phyloP scores from a whole-genome alignment of 2,113 vertebrate genomes.

The Riparia riparia region DNA sequence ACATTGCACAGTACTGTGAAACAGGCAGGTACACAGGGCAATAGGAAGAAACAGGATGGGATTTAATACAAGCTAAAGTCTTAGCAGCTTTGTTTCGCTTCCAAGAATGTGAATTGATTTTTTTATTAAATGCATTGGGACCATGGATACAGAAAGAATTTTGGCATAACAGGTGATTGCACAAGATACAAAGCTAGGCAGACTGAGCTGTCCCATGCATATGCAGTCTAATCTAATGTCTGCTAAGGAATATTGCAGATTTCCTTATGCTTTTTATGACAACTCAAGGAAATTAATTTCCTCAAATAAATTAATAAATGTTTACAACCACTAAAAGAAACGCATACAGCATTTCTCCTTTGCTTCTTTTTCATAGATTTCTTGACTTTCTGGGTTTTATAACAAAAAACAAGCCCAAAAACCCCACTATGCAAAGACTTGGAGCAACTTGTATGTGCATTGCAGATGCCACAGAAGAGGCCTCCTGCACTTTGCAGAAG shows the following conservation, averaged over 20 bases:
- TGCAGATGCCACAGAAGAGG: neutral
- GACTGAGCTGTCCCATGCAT: accelerated
- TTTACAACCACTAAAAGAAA: neutral
- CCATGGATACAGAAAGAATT: neutral
- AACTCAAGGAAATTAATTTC: neutral
- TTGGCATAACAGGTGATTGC: neutral
- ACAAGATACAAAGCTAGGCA: neutral
- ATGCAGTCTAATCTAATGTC: neutral
- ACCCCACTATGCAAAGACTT: neutral
- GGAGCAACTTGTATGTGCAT: neutral
- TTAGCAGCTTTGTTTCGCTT: neutral
- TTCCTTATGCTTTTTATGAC: neutral
- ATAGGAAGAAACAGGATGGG: neutral
- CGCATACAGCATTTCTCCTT: neutral
- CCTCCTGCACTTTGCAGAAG: neutral
- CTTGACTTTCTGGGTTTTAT: neutral
- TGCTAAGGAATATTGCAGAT: neutral
- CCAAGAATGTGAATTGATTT: neutral
- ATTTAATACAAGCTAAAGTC: neutral
- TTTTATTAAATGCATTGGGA: neutral
- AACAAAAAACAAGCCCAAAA: neutral
- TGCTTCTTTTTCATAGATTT: neutral
- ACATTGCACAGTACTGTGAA: neutral
- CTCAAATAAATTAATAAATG: neutral
- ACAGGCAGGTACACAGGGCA: neutral